These are phyloP conservation scores for Lasioglossum morio DNA, from an alignment of 2,888 invertebrate species.

Conservation along the genomic window DNA sequence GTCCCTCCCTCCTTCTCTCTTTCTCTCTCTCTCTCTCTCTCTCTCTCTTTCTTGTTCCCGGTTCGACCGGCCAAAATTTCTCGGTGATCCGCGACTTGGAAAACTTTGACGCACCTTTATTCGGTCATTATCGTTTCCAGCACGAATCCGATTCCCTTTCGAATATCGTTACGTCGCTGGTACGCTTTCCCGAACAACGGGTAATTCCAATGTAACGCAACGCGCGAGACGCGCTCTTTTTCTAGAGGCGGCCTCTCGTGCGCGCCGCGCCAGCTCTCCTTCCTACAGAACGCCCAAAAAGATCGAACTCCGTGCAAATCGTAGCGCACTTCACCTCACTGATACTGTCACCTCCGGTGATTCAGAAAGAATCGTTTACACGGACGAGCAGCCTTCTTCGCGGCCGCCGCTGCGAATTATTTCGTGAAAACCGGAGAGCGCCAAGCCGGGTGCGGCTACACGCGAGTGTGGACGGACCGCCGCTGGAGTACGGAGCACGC, in stretches of 20 bases:
- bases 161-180: slow-evolving; percentile 25
- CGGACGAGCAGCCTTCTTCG: slow-evolving; percentile 1
- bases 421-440: slow-evolving; percentile 61
- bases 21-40: neutral
- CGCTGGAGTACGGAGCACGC: slow-evolving; percentile 72
- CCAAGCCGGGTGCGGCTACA: slow-evolving; percentile 73
- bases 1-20: slow-evolving; percentile 1
- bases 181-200: slow-evolving; percentile 31
- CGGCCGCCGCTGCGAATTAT: slow-evolving; percentile 43
- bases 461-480: slow-evolving; percentile 68
- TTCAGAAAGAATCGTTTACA: slow-evolving; percentile 65
- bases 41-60: slow-evolving; percentile 19
- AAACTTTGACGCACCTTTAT: slow-evolving; percentile 8
- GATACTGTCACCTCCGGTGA: slow-evolving; percentile 36
- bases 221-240: slow-evolving; percentile 72
- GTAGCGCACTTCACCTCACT: slow-evolving; percentile 62
- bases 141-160: slow-evolving; percentile 1
- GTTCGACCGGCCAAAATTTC: slow-evolving; percentile 42
- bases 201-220: slow-evolving; percentile 51
- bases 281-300: slow-evolving; percentile 65
- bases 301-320: slow-evolving; percentile 65
- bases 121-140: neutral
- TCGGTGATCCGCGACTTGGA: slow-evolving; percentile 9
- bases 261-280: slow-evolving; percentile 62
- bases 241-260: slow-evolving; percentile 67